Percentiles rank a stretch among this genome's conserved stretches.
Evolutionary conservation across 2,888 invertebrate genomes (phyloP).

Genomic region (Petrolisthes manimaculis): DNA sequence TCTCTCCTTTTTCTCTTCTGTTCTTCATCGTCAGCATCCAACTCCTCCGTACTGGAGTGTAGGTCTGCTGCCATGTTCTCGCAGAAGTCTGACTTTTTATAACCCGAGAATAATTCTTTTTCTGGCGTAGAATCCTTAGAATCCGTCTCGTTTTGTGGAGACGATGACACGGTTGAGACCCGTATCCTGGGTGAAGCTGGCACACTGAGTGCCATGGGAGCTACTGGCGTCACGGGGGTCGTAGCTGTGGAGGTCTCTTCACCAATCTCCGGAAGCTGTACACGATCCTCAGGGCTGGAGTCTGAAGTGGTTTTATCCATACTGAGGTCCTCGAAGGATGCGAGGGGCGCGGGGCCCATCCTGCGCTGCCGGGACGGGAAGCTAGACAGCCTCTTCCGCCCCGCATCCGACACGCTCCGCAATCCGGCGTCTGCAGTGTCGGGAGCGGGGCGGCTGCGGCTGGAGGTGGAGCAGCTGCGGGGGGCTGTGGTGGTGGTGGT

Average conservation of each 20-base stretch:
- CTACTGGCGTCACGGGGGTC: constrained; percentile 71
- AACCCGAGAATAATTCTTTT: constrained; percentile 61
- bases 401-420: constrained; percentile 61
- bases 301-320: constrained; percentile 71
- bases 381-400: constrained; percentile 62
- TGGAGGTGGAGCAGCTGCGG: constrained; percentile 49
- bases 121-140: constrained; percentile 65
- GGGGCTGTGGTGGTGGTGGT: constrained; percentile 39
- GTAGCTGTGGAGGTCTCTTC: constrained; percentile 69
- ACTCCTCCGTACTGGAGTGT: constrained; percentile 88
- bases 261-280: constrained; percentile 71
- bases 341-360: constrained; percentile 92
- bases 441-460: constrained; percentile 43
- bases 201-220: constrained; percentile 49
- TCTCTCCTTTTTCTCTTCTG: constrained; percentile 69
- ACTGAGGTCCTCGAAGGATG: constrained; percentile 91
- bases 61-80: constrained; percentile 65
- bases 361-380: constrained; percentile 74
- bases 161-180: constrained; percentile 61
- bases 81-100: constrained; percentile 60
- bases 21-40: constrained; percentile 82
- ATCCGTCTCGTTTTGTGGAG: constrained; percentile 62
- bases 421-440: constrained; percentile 43
- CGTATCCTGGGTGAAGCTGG: constrained; percentile 63
- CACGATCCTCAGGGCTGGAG: constrained; percentile 71